Base-by-base conservation (phyloP, 2,888 invertebrate genomes). In the Deroplatys truncata region DNA sequence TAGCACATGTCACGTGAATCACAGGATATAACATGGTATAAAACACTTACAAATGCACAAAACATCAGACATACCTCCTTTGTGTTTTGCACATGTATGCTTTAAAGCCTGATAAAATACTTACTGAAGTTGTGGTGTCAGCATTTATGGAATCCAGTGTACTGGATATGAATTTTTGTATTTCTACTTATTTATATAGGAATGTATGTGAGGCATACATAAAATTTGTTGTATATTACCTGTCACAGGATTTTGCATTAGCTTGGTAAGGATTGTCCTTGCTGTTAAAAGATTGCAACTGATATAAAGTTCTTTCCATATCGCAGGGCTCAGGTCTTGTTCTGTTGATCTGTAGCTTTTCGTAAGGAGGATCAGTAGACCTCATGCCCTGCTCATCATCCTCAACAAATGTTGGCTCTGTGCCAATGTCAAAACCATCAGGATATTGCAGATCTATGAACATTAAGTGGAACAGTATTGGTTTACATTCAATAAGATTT, bases 251-350 rank as follows among this genome's bases (percentile, higher is more conserved):
- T 25, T 31, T 86, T 29, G 28, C 31, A 43, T 72, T 72, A 72
- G 8, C 16, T 28, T 29, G n/a, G 28, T 89, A 86, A n/a, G 43
- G 49, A 31, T 29, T 28, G 49, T 43, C 49, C 25, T 84, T 28
- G 28, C 56, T 72, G 25, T 72, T 72, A 72, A 72, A 72, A 20
- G 83, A n/a, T 91, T 97, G 95, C 91, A 97, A 93, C 89, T 96
- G 95, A 92, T 96, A 98, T 5, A 98, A 93, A 82, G 95, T 95
- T 90, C 96, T 95, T 93, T 97, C 96, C 93, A 97, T 95, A 93
- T 98, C 98, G 93, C 98, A 98, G 7, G 98, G 97, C 89, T 97
- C 96, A 0, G 97, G 97, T 85, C 97, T 94, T 0, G 98, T 98
- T 92, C 97, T 88, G 84, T 91, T 91, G 35, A 91, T 91, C 29